Evolutionary conservation across 2,888 invertebrate genomes (phyloP).

Genomic region (Habroteleia sp.): DNA sequence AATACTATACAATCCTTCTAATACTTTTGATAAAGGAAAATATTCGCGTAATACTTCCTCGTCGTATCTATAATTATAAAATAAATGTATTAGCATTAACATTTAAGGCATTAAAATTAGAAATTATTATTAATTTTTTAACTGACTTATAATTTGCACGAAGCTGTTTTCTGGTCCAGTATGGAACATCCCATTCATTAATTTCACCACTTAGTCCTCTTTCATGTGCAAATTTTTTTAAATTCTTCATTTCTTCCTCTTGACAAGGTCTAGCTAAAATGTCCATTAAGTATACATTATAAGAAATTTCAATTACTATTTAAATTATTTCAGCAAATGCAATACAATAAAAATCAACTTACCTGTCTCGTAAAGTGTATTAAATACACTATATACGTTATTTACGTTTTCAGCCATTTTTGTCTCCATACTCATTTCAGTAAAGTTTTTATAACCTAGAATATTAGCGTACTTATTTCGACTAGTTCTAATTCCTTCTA

Average conservation of each 20-base stretch:
- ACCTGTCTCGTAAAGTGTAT: slow-evolving; percentile 84
- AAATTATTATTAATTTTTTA: too few species aligned
- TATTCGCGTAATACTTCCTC: slow-evolving; percentile 89
- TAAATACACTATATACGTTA: slow-evolving; percentile 87
- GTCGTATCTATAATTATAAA: slow-evolving; percentile 82
- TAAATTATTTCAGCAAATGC: too few species aligned
- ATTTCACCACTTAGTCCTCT: slow-evolving; percentile 83
- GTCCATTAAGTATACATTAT: too few species aligned
- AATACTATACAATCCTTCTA: slow-evolving; percentile 89
- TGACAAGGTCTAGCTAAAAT: slow-evolving; percentile 87
- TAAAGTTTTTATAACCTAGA: slow-evolving; percentile 90
- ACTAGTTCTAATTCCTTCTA: slow-evolving; percentile 89
- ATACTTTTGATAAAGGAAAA: slow-evolving; percentile 90
- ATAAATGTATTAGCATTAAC: slow-evolving; percentile 2
- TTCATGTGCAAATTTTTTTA: slow-evolving; percentile 86
- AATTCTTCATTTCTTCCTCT: slow-evolving; percentile 86
- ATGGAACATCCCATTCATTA: slow-evolving; percentile 92
- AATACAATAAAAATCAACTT: slow-evolving; percentile 51
- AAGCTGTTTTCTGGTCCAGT: slow-evolving; percentile 91
- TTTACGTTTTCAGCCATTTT: slow-evolving; percentile 93
- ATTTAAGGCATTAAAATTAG: slow-evolving; percentile 5
- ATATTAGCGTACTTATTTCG: slow-evolving; percentile 88
- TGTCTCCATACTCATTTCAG: slow-evolving; percentile 95
- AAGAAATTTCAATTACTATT: too few species aligned
- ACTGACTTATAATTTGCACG: slow-evolving; percentile 84